These are phyloP conservation scores for Clivina fossor DNA, from an alignment of 2,888 invertebrate genomes.

Conservation along the genomic window DNA sequence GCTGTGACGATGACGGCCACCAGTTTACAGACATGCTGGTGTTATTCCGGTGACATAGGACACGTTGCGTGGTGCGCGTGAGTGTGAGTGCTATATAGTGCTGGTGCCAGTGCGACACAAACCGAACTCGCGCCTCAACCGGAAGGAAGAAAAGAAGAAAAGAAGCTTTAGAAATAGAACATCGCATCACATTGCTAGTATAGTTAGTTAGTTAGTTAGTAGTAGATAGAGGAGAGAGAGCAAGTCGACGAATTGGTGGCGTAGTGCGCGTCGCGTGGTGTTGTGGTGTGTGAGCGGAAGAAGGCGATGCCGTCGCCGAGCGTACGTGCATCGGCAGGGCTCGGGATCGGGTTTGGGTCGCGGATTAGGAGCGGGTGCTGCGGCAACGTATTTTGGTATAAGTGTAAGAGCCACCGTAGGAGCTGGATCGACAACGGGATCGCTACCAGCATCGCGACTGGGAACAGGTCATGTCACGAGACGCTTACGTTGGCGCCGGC, in stretches of 20 bases:
- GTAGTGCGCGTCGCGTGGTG: conserved; percentile 2
- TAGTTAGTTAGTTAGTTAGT: not conserved
- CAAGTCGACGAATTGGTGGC: no score
- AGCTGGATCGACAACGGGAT: conserved; percentile 1
- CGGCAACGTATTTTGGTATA: not conserved
- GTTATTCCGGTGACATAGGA: no score
- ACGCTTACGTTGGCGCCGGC: conserved; percentile 62
- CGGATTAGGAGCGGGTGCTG: conserved; percentile 1
- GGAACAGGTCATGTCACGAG: conserved; percentile 61
- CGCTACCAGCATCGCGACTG: conserved; percentile 23
- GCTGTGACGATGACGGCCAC: not conserved
- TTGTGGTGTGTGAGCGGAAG: conserved; percentile 1
- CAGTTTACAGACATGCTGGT: no score
- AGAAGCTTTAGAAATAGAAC: not conserved
- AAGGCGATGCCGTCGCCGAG: conserved; percentile 29
- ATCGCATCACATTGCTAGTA: not conserved
- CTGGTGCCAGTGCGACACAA: no score
- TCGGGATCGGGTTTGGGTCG: conserved; percentile 15
- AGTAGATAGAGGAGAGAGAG: not conserved
- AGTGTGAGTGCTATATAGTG: not conserved
- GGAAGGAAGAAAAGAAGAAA: not conserved
- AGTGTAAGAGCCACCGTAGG: not conserved
- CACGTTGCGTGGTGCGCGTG: not conserved
- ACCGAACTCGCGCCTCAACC: no score
- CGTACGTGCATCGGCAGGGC: conserved; percentile 22